Conservation (phyloP, 2,797 vertebrate species). For the Spea hammondii region DNA sequence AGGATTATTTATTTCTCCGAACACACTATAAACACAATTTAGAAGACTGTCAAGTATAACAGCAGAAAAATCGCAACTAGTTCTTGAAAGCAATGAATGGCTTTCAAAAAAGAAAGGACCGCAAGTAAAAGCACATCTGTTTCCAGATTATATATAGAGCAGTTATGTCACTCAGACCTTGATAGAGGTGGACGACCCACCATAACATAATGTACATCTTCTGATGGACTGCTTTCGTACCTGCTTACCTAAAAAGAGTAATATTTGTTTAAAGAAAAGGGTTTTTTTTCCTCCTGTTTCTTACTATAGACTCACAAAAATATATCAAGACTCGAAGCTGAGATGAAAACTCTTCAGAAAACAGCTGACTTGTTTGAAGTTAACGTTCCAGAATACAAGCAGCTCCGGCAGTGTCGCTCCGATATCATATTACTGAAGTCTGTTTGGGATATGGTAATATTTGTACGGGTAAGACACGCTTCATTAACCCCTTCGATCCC, state of each 20-base stretch:
- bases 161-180: neutral
- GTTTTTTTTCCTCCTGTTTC: slow-evolving; percentile 16
- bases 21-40: slow-evolving; percentile 28
- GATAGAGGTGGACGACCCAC: too few relatives aligned
- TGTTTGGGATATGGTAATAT: slow-evolving; percentile 76
- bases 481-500: too few relatives aligned
- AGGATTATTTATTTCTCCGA: slow-evolving; percentile 28
- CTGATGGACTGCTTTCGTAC: too few relatives aligned
- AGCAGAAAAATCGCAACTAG: slow-evolving; percentile 34
- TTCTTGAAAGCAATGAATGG: slow-evolving; percentile 26
- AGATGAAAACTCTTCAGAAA: slow-evolving; percentile 73
- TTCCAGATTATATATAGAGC: neutral
- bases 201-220: too few relatives aligned
- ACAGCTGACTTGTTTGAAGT: slow-evolving; percentile 77
- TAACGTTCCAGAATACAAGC: slow-evolving; percentile 75
- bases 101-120: slow-evolving; percentile 6
- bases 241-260: too few relatives aligned
- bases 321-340: slow-evolving; percentile 66
- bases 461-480: slow-evolving; percentile 67
- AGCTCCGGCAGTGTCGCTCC: slow-evolving; percentile 71
- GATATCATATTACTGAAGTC: slow-evolving; percentile 74
- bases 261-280: too few relatives aligned
- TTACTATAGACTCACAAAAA: slow-evolving; percentile 64
- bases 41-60: slow-evolving; percentile 37
- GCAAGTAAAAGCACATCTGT: neutral